Base-by-base conservation (phyloP, 1,140 invertebrate species). In the Achroia grisella region DNA sequence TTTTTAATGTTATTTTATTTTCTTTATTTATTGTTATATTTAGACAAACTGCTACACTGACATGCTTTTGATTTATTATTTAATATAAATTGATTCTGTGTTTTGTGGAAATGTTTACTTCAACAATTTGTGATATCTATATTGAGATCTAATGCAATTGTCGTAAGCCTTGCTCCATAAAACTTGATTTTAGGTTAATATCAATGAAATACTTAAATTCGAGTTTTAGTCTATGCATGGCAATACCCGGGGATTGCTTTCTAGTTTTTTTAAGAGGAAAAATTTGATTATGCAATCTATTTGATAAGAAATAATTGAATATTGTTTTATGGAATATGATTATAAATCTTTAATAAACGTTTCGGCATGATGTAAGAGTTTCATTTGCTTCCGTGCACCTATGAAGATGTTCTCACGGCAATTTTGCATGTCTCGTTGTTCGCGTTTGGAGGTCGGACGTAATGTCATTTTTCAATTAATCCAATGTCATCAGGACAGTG, bases 221-320 rank as follows among this genome's bases (percentile, higher is more conserved):
- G 69, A 79, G 71, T 81, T 81, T 81, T 81, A 74, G 63, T 69
- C 57, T 50, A 52, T 81, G 80, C 80, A 84, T 84, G 78, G 77
- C 76, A 81, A 77, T 67, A 66, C 71, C 69, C 67, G 63, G 69
- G 63, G 67, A 56, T 77, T 84, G 80, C 80, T 71, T 82, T 77
- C 76, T 70, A 64, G 69, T 77, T 84, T 84, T 84, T 70, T 54
- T 60, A 55, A 50, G 67, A 70, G 46, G 56, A 84, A 84, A 84
- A 82, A 77, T 83, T 72, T 81, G 77, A 82, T 82, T 76, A 84
- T 81, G 80, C 77, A 80, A 71, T 77, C 80, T 71, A 56, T 67
- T 62, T 61, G 62, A 66, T 66, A 59, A 28, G 1, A 50, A 39
- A 62, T 62, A 48, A 39, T 30, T 48, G 39, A 42, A 41, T 46